A percentile compares a stretch with the other conserved stretches of the same genome.
Evolutionary conservation across 2,888 invertebrate genomes (phyloP).

Genomic region (Punctoribates punctum): DNA sequence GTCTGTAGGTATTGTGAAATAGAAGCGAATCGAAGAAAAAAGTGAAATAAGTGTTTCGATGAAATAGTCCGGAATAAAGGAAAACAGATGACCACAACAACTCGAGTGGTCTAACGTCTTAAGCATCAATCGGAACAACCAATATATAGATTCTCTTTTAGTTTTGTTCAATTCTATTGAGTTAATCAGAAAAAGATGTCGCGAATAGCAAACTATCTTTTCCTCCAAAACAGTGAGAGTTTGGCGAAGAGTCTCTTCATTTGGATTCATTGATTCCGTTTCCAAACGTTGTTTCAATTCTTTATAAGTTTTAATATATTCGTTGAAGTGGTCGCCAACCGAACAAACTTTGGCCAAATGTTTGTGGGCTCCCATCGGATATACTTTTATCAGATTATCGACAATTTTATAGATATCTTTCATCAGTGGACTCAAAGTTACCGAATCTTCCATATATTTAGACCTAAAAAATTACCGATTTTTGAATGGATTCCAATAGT

Average conservation of each 20-base stretch:
- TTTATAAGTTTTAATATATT: conserved; percentile 60
- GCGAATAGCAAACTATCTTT: conserved; percentile 60
- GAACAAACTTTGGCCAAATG: conserved; percentile 58
- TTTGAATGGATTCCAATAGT: conserved; percentile 51
- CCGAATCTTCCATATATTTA: conserved; percentile 19
- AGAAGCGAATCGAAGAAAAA: conserved; percentile 63
- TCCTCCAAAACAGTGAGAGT: conserved; percentile 63
- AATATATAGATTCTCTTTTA: conserved; percentile 62
- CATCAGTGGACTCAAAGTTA: conserved; percentile 22
- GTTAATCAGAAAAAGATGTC: conserved; percentile 67
- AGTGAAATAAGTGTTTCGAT: conserved; percentile 65
- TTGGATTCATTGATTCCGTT: conserved; percentile 53
- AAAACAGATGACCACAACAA: conserved; percentile 62
- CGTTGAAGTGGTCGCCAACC: conserved; percentile 64
- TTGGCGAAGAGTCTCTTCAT: conserved; percentile 59
- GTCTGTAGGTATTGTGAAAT: conserved; percentile 58
- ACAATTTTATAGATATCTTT: conserved; percentile 60
- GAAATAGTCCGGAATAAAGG: conserved; percentile 70
- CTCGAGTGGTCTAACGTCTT: conserved; percentile 63
- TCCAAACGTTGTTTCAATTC: conserved; percentile 21
- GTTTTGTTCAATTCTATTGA: conserved; percentile 51
- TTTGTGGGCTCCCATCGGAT: conserved; percentile 65
- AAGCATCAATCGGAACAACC: conserved; percentile 62
- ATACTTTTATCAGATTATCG: conserved; percentile 65
- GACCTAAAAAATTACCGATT: not conserved